These are phyloP conservation scores for Glossosoma conforme DNA, from an alignment of 1,140 invertebrate genomes.

Conservation along the genomic window DNA sequence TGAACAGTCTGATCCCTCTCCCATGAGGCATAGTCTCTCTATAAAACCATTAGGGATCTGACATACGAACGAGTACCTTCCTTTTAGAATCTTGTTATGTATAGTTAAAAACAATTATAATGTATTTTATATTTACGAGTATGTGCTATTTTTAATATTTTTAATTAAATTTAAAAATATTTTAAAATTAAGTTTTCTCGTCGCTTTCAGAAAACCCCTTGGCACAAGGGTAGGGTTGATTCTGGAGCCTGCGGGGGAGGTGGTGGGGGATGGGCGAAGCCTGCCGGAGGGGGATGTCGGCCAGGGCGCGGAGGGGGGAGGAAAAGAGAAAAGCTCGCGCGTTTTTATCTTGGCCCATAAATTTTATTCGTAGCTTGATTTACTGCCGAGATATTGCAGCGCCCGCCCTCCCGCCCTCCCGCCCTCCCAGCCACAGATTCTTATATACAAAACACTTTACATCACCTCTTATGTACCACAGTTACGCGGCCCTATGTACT, in stretches of 20 bases:
- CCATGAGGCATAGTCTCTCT: no score
- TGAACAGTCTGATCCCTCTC: no score
- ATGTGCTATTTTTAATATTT: no score
- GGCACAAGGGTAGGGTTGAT: conserved; percentile 32
- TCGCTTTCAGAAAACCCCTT: conserved; percentile 11
- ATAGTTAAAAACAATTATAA: no score
- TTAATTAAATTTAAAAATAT: conserved; percentile 21
- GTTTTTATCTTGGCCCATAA: conserved; percentile 56
- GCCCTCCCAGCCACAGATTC: not conserved
- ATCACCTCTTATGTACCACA: no score
- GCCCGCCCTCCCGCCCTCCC: conserved; percentile 3
- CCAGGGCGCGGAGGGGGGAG: conserved; percentile 14
- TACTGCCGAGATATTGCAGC: conserved; percentile 50
- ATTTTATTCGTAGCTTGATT: conserved; percentile 57
- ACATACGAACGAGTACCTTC: no score
- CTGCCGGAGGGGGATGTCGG: conserved; percentile 21
- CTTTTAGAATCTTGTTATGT: no score
- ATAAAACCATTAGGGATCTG: no score
- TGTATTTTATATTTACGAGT: no score
- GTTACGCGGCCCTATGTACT: no score
- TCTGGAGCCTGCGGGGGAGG: conserved; percentile 27
- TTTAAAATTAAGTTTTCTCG: conserved; percentile 7
- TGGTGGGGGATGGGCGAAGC: conserved; percentile 39
- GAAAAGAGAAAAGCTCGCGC: conserved; percentile 56
- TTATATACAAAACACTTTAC: no score